A percentile compares a stretch with the other conserved stretches of the same genome.
Evolutionary conservation across 2,888 invertebrate species (phyloP).

Genomic region (Cephus nigrinus): DNA sequence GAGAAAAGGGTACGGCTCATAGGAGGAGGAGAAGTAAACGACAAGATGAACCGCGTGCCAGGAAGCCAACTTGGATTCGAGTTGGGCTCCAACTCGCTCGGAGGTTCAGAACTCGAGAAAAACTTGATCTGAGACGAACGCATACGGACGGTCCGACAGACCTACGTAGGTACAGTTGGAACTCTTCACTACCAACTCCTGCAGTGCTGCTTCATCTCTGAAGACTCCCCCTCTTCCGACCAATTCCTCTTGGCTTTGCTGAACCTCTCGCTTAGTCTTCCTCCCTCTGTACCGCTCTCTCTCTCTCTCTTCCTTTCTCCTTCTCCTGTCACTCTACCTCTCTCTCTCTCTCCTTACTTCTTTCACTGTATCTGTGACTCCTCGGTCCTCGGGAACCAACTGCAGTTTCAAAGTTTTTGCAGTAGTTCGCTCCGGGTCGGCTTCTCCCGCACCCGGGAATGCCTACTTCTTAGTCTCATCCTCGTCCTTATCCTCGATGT

Average conservation of each 20-base stretch:
- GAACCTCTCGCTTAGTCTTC: conserved; percentile 20
- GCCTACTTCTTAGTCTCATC: conserved; percentile 12
- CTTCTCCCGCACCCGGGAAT: conserved; percentile 35
- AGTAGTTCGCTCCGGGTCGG: conserved; percentile 23
- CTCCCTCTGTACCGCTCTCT: conserved; percentile 15
- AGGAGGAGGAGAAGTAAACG: conserved; percentile 30
- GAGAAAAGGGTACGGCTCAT: conserved; percentile 9
- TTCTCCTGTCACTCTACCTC: conserved; percentile 22
- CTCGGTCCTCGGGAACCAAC: conserved; percentile 40
- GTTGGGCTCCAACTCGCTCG: conserved; percentile 36
- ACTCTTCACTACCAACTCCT: conserved; percentile 37
- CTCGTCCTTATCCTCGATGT: background rate
- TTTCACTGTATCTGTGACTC: conserved; percentile 16
- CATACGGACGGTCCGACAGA: conserved; percentile 38
- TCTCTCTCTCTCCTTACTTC: conserved; percentile 26
- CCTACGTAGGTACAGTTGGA: conserved; percentile 33
- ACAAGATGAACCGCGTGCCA: conserved; percentile 59
- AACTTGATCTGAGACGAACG: conserved; percentile 62
- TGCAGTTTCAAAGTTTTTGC: conserved; percentile 52
- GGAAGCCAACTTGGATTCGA: conserved; percentile 63
- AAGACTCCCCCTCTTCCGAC: conserved; percentile 40
- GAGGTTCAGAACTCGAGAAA: conserved; percentile 53
- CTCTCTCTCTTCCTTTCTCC: conserved; percentile 17
- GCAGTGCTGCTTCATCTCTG: conserved; percentile 48
- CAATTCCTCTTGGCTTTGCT: conserved; percentile 12